These are phyloP conservation scores for Kryptolebias ocellatus DNA, from an alignment of 2,797 vertebrate species.

Conservation along the genomic window DNA sequence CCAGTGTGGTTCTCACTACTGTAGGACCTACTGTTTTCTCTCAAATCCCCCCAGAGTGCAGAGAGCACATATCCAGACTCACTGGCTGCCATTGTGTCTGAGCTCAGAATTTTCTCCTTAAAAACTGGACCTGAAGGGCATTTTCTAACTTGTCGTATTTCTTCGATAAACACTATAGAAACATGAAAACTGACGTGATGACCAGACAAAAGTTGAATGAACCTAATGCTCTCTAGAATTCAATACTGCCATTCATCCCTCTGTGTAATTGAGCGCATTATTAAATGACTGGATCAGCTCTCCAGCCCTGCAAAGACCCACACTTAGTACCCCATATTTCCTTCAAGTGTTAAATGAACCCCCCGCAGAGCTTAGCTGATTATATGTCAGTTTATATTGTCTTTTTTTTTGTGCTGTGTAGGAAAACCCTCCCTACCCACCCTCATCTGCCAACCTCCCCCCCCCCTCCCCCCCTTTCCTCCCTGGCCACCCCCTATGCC, in stretches of 20 bases:
- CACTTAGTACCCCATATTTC: constrained; percentile 61
- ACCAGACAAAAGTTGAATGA: constrained; percentile 10
- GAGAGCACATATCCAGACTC: no score
- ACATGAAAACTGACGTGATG: background rate
- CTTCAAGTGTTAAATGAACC: constrained; percentile 71
- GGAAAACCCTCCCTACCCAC: constrained; percentile 30
- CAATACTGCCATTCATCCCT: constrained; percentile 57
- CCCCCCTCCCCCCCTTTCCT: constrained; percentile 32
- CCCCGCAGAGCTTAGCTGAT: constrained; percentile 64
- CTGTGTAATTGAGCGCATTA: constrained; percentile 69
- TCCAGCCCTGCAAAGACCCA: constrained; percentile 55
- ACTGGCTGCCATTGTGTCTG: no score
- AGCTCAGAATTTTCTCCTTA: no score
- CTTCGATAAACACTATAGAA: no score
- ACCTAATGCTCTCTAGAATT: constrained; percentile 22
- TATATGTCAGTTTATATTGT: constrained; percentile 62
- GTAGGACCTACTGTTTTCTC: no score
- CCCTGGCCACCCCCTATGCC: constrained; percentile 21
- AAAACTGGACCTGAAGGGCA: no score
- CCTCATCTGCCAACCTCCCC: constrained; percentile 42
- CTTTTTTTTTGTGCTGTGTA: constrained; percentile 58
- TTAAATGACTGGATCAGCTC: constrained; percentile 62
- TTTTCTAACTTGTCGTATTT: no score
- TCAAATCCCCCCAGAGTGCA: no score
- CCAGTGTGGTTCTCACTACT: no score